Conservation (phyloP, 2,888 invertebrate species). For the Agonopterix subpropinquella region DNA sequence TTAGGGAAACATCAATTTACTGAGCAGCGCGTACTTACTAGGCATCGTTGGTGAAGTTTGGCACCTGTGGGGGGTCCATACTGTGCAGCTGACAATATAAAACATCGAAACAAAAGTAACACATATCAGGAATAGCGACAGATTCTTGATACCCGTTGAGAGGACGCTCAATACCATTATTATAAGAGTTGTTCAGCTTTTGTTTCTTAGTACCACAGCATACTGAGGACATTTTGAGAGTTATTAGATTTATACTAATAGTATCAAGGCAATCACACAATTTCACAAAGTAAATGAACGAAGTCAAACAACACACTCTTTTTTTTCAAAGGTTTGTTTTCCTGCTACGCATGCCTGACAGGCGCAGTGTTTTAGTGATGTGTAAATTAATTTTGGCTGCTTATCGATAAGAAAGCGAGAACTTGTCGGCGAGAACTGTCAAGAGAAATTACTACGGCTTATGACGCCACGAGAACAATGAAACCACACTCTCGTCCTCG, state of each 20-base stretch:
- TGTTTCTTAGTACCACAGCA: slow-evolving; percentile 96
- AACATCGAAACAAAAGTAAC: slow-evolving; percentile 99
- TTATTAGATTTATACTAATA: slow-evolving; percentile 27
- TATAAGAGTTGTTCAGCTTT: slow-evolving; percentile 84
- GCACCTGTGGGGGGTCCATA: slow-evolving; percentile 92
- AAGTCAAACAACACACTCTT: slow-evolving; percentile 27
- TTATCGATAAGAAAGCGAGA: too few relatives aligned
- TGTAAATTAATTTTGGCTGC: too few relatives aligned
- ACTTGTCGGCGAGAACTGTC: too few relatives aligned
- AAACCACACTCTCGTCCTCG: too few relatives aligned
- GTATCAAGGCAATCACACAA: slow-evolving; percentile 40
- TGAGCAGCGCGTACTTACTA: slow-evolving; percentile 83
- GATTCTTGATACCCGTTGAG: slow-evolving; percentile 69
- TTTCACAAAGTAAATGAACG: slow-evolving; percentile 38
- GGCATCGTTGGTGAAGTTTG: slow-evolving; percentile 95
- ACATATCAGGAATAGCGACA: slow-evolving; percentile 96
- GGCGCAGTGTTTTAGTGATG: neutral
- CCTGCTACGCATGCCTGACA: neutral
- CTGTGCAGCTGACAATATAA: slow-evolving; percentile 95
- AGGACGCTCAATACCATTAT: slow-evolving; percentile 76
- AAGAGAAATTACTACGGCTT: too few relatives aligned
- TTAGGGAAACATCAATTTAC: slow-evolving; percentile 1
- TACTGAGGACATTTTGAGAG: slow-evolving; percentile 85
- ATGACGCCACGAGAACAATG: too few relatives aligned
- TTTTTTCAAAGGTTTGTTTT: slow-evolving; percentile 24